Percentiles rank a stretch among this genome's conserved stretches.
These are phyloP conservation scores for Eurystomus glaucurus DNA, from an alignment of 2,797 vertebrate species.

Conservation along the genomic window DNA sequence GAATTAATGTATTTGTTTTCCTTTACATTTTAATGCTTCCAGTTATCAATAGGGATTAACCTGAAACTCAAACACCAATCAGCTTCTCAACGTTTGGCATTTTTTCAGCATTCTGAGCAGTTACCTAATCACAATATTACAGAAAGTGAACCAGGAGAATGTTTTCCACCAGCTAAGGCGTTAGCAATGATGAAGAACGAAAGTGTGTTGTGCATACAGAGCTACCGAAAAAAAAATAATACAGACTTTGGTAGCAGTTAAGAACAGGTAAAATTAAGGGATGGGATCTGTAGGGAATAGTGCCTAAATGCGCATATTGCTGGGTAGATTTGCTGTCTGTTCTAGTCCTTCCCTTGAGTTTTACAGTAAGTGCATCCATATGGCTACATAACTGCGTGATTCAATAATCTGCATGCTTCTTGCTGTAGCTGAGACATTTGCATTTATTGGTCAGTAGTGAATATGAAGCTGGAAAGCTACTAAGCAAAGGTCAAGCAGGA, in stretches of 20 bases:
- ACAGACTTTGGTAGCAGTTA: background rate
- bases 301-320: constrained; percentile 4
- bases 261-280: constrained; percentile 48
- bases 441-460: background rate
- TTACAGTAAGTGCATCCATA: constrained; percentile 24
- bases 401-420: background rate
- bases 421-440: background rate
- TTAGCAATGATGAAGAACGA: background rate
- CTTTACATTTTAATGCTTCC: background rate
- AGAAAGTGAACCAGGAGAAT: constrained; percentile 1
- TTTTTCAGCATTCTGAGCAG: constrained; percentile 30
- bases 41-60: background rate
- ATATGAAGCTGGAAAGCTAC: background rate
- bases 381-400: background rate
- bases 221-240: background rate
- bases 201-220: background rate
- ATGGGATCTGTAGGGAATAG: background rate
- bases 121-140: background rate
- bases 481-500: background rate
- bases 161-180: constrained; percentile 14
- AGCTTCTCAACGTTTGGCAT: background rate
- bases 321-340: constrained; percentile 11
- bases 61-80: background rate
- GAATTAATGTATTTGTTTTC: background rate
- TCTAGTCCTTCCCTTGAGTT: constrained; percentile 17